phyloP scores from a whole-genome alignment of 2,797 vertebrate genomes.

The Australoheros facetus region DNA sequence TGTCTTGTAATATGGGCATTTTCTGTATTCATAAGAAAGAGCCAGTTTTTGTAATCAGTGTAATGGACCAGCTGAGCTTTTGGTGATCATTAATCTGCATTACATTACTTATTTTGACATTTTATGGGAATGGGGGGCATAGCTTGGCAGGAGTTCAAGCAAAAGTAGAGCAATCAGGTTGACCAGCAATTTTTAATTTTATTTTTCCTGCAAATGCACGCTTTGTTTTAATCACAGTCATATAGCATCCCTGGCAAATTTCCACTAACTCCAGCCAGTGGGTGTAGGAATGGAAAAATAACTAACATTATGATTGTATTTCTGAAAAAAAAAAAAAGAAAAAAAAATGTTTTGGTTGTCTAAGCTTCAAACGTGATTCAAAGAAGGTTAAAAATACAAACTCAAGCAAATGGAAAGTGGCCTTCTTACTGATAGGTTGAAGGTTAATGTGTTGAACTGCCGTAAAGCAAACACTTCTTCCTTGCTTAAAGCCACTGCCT shows the following conservation, averaged over 20 bases:
- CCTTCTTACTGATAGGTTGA: not conserved
- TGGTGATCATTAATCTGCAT: slow-evolving; percentile 17
- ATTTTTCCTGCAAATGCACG: not conserved
- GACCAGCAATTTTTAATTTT: not conserved
- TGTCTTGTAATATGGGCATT: not conserved
- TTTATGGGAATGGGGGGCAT: not conserved
- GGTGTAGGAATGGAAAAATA: not conserved
- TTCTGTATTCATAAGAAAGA: slow-evolving; percentile 14
- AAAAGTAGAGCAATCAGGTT: not conserved
- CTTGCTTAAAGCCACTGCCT: not conserved
- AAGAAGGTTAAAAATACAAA: not conserved
- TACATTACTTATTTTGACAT: not conserved
- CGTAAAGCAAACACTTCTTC: not conserved
- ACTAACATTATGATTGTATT: not conserved
- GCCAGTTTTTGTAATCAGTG: slow-evolving; percentile 27
- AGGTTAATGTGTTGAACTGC: not conserved
- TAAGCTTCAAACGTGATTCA: not conserved
- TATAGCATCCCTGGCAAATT: not conserved
- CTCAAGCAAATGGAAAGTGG: not conserved
- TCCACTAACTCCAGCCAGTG: not conserved
- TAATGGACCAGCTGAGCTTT: slow-evolving; percentile 17
- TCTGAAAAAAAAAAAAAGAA: not conserved
- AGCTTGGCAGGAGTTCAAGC: not conserved
- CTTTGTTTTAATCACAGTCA: not conserved
- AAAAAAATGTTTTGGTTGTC: not conserved